Base-by-base conservation (phyloP, 2,797 vertebrate genomes). In the Enteromius treurensis region DNA sequence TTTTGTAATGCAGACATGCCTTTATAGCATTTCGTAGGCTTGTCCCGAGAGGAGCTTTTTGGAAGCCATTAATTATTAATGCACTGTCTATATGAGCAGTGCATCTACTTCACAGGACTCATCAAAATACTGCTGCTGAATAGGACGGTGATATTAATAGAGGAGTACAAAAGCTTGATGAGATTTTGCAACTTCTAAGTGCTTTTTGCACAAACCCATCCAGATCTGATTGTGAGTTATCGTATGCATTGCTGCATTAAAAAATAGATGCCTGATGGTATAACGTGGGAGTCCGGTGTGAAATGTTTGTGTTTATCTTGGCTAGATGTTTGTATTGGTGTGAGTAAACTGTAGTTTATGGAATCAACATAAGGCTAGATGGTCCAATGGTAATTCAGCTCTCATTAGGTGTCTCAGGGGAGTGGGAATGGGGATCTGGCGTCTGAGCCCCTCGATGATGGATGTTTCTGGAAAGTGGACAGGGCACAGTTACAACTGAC, bases 391-490 rank as follows among this genome's bases (percentile, higher is more conserved):
- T 86, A 89, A 94, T 93, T 90, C 88, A 90, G 90, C 89, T 85
- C 91, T 95, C 94, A 95, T 95, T 95, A 95, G 90, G 89, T 71
- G 51, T 81, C 87, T 93, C 93, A 88, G 90, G 89, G 85, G 85
- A 88, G 80, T 60, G 62, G 77, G 81, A 26, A 51, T 15, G 80
- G 78, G 83, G 76, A 79, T 45, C 79, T 47, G 87, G 81, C 79
- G 87, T 87, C 88, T 15, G 89, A 89, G 87, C 88, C 90, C 88
- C 89, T 90, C 84, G 81, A 90, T 95, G 95, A 95, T 95, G 92
- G 93, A 95, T 95, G 93, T 93, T 90, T 93, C 90, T 90, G 91
- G 92, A 92, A 95, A 94, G 91, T 94, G 93, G 93, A 94, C 92
- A 92, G 92, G 90, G 93, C 94, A 92, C 86, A 85, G 87, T 88